Evolutionary conservation across 1,140 invertebrate genomes (phyloP), one percentile per base, ranked within the genome.

Genomic region (Lepeophtheirus salmonis): DNA sequence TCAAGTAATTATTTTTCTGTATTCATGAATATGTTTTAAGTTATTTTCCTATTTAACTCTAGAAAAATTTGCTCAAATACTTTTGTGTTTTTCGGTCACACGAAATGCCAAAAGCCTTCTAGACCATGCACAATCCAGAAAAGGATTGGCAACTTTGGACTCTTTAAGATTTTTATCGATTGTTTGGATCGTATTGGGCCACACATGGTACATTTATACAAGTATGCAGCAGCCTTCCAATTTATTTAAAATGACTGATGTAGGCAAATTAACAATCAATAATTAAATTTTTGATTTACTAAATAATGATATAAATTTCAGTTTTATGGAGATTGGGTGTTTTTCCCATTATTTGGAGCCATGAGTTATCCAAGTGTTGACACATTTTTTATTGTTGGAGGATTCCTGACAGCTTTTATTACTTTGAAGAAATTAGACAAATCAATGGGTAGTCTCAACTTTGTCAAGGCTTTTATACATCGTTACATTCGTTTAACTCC

Each of bases 121-220:
- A 20, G 21, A 17, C 17, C n/a, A 14, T 14, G 22, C 14, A 14
- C 52, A 24, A 3, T 14, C 52, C n/a, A 23, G 23, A 54, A 20
- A 54, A 20, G 23, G 23, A 20, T 16, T 54, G 2, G 52, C n/a
- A n/a, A 14, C 18, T 20, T 16, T 54, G 14, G 21, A 54, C 17
- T 20, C 18, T 4, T 20, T 54, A 4, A 14, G 52, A 2, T 20
- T 54, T n/a, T 23, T 54, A 3, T 54, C 52, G n/a, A 54, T 54
- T n/a, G 17, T 17, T 2, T 54, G 52, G 52, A 20, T 54, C 17
- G 21, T 54, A 14, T 13, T 54, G 3, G 52, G 52, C n/a, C 52
- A 54, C 52, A 54, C 52, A n/a, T 54, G 30, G 30, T 41, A 41
- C 30, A 41, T 41, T n/a, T 41, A 41, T n/a, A 54, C 16, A 14